Conservation (phyloP, 2,113 vertebrate species). For the Danionella cerebrum region DNA sequence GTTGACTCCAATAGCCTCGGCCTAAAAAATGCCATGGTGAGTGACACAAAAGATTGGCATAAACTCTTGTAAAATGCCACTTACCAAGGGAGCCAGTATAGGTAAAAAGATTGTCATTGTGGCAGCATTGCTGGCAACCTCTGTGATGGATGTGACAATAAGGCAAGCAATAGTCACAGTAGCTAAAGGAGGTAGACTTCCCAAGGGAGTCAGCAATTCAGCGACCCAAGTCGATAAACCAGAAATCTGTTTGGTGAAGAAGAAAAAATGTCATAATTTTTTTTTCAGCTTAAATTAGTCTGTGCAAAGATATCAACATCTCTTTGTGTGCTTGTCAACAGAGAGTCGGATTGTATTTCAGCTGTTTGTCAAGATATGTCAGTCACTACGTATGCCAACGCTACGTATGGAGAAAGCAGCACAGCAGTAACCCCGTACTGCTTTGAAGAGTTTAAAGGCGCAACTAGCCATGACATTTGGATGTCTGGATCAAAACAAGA, state of each 20-base stretch:
- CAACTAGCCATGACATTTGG: conserved; percentile 20
- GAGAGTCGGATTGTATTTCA: not conserved
- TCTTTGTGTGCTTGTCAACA: not conserved
- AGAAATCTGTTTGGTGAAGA: conserved; percentile 19
- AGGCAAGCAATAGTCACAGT: conserved; percentile 73
- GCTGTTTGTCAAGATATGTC: conserved; percentile 3
- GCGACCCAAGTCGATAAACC: conserved; percentile 67
- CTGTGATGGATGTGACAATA: conserved; percentile 83
- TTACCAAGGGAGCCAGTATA: conserved; percentile 82
- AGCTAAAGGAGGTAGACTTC: conserved; percentile 70
- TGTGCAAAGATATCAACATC: not conserved
- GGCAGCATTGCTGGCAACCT: conserved; percentile 87
- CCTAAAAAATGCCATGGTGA: conserved; percentile 52
- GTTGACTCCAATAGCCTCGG: conserved; percentile 81
- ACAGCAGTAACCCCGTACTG: conserved; percentile 1
- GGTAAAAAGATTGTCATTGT: conserved; percentile 87
- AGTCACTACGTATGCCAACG: not conserved
- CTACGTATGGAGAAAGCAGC: not conserved
- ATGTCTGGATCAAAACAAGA: conserved; percentile 11
- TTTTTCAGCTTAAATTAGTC: not conserved
- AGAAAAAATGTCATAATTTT: not conserved
- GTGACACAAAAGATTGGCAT: not conserved
- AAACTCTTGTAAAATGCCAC: conserved; percentile 37
- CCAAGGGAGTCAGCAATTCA: conserved; percentile 75
- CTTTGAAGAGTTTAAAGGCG: conserved; percentile 22